A percentile compares a stretch with the other conserved stretches of the same genome.
These are phyloP conservation scores for Myotis vivesi DNA, from an alignment of 2,797 vertebrate species.

Conservation along the genomic window DNA sequence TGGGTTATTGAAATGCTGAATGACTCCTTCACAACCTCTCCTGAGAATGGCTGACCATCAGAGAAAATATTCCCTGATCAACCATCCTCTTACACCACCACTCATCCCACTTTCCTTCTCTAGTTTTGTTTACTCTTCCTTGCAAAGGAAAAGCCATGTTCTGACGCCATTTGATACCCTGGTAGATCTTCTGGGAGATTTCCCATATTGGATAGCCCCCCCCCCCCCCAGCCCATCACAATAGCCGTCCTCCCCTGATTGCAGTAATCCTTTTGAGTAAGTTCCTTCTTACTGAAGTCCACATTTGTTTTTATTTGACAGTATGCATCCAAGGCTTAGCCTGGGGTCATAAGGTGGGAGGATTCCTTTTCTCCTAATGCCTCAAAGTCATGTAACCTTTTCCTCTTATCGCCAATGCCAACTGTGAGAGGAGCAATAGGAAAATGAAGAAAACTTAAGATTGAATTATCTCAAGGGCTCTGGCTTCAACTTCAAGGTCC, in stretches of 20 bases:
- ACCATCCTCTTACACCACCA: background rate
- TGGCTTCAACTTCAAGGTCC: background rate
- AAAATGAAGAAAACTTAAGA: background rate
- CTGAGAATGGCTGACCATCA: background rate
- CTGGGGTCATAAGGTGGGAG: background rate
- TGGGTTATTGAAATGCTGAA: background rate
- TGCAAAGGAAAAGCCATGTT: background rate
- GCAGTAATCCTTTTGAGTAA: background rate
- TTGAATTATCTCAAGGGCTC: background rate
- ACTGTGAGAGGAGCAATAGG: background rate
- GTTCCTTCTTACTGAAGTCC: background rate
- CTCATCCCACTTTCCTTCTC: background rate
- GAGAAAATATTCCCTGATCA: background rate
- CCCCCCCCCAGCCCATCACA: too few species aligned
- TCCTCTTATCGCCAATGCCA: background rate
- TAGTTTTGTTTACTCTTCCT: background rate
- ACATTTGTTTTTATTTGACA: background rate
- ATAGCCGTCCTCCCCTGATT: background rate
- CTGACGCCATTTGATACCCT: background rate
- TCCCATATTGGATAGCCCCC: fast-evolving
- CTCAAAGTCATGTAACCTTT: background rate
- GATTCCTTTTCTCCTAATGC: background rate
- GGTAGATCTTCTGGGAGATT: background rate
- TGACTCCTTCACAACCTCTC: background rate
- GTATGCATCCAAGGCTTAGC: background rate